Base-by-base conservation (phyloP, 1,140 invertebrate species). In the Sinonovacula constricta region DNA sequence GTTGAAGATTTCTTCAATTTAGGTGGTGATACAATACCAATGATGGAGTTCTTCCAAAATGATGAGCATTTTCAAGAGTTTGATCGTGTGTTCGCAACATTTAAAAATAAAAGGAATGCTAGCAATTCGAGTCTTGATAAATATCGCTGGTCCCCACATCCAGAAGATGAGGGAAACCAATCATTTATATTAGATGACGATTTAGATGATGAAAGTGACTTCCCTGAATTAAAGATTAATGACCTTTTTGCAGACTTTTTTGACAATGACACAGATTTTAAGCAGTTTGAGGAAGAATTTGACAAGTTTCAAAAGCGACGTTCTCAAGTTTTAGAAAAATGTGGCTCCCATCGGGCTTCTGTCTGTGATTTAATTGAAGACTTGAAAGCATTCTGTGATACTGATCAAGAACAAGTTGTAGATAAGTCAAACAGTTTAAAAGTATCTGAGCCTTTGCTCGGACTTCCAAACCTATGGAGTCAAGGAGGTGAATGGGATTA, bases 31-130 rank as follows among this genome's bases (percentile, higher is more conserved):
- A 18, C 28, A 31, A 26, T 75, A 26, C 81, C 65, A 62, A 82
- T 56, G 80, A 89, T 89, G 88, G 88, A 89, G 68, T 86, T 89
- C 60, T 82, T 88, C 26, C 84, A 85, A 49, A 87, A 86, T 53
- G 88, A 89, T 69, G 88, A 89, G 34, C 82, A 88, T 66, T 89
- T 88, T 66, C 81, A 85, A 77, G 88, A 89, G 80, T 89, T 89
- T 83, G 88, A 89, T 65, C 66, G 88, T 12, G 88, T 88, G 22
- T 89, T 86, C 81, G 88, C 87, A 65, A 88, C 85, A 5, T 81
- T 88, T 56, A 87, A 87, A 83, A 87, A 82, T 69, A 84, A 86
- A 33, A 68, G 81, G n/a, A 84, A 86, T 14, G 77, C 80, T 15
- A 85, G 84, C 63, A 24, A 68, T 45, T 66, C 68, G 0, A 86